Evolutionary conservation across 2,113 vertebrate species (phyloP).

Genomic region (Lepus americanus): DNA sequence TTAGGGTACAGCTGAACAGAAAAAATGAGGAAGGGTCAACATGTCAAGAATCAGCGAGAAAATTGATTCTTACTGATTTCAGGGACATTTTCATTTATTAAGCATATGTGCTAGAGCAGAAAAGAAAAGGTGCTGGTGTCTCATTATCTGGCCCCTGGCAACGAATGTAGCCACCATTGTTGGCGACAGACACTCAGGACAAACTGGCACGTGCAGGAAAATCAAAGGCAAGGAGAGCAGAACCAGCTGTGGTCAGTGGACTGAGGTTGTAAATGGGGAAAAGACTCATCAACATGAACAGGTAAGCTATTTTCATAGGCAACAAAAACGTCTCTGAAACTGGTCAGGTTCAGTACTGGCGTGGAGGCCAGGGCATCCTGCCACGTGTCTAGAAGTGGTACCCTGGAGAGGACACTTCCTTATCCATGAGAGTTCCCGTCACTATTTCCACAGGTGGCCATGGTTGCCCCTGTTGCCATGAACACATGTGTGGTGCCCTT

Average conservation of each 20-base stretch:
- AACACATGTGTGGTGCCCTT: constrained; percentile 75
- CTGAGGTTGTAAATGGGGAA: not conserved
- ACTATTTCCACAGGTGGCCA: constrained; percentile 6
- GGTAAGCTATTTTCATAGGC: constrained; percentile 67
- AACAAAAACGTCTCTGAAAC: not conserved
- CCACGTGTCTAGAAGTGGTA: constrained; percentile 58
- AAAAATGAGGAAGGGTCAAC: not conserved
- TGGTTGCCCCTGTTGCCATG: constrained; percentile 36
- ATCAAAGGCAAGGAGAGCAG: not conserved
- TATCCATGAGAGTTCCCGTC: not conserved
- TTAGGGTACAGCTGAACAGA: not conserved
- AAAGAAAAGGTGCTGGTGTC: not conserved
- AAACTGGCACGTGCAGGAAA: not conserved
- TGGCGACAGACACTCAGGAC: not conserved
- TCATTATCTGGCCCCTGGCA: not conserved
- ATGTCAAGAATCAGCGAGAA: not conserved
- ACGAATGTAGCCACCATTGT: not conserved
- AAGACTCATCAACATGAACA: constrained; percentile 69
- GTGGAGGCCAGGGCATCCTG: not conserved
- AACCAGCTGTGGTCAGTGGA: not conserved
- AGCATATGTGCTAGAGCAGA: not conserved
- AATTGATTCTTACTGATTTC: constrained; percentile 45
- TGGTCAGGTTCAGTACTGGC: not conserved
- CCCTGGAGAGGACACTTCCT: constrained; percentile 57
- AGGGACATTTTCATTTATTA: constrained; percentile 68